phyloP scores from a whole-genome alignment of 2,797 vertebrate genomes.

The Chrysocyon brachyurus region DNA sequence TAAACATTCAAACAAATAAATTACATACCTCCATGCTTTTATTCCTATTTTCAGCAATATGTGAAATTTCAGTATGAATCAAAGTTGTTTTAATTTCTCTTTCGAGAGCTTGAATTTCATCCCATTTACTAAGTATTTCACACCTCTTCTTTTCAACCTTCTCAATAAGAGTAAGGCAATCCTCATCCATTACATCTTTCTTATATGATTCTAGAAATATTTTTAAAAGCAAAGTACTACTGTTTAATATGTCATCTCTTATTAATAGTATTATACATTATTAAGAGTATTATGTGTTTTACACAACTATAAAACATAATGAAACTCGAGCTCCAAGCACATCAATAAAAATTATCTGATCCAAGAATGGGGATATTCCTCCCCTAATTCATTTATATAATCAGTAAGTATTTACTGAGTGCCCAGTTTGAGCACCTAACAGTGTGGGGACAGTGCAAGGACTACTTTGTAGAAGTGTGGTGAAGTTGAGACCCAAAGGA shows the following conservation, averaged over 20 bases:
- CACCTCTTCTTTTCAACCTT: constrained; percentile 85
- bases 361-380: too few relatives aligned
- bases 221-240: constrained; percentile 9
- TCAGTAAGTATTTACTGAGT: not conserved
- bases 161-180: constrained; percentile 57
- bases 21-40: constrained; percentile 86
- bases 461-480: fast-evolving
- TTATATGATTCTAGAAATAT: constrained; percentile 72
- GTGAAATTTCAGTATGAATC: constrained; percentile 75
- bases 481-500: fast-evolving
- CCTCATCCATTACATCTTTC: not conserved
- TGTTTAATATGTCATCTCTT: not conserved
- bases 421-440: fast-evolving
- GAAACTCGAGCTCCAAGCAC: not conserved
- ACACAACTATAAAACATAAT: not conserved
- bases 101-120: constrained; percentile 87
- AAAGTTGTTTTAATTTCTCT: constrained; percentile 87
- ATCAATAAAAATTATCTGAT: not conserved
- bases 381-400: too few relatives aligned
- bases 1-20: not conserved
- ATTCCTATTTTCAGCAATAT: constrained; percentile 79
- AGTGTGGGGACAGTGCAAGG: fast-evolving
- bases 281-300: not conserved
- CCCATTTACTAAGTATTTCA: constrained; percentile 86
- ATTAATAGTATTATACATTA: not conserved